Evolutionary conservation across 2,797 vertebrate species (phyloP), one percentile per base, ranked within the genome.

Genomic region (Pelobates cultripes): DNA sequence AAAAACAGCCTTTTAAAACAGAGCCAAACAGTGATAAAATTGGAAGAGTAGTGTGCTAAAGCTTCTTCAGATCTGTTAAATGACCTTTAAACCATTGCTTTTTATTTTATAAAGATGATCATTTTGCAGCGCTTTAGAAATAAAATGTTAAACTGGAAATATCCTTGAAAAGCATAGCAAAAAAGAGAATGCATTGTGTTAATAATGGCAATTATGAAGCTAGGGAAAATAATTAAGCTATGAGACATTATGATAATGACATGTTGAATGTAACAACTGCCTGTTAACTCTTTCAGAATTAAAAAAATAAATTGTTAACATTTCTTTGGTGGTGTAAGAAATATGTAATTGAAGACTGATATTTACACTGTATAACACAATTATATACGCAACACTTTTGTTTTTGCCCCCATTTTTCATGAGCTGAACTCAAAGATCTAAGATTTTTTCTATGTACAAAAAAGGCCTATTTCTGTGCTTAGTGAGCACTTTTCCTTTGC

Each of bases 1-100:
- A 79, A 79, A 79, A 84, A 84, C 82, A 84, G 77, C 77, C 77
- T 79, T 79, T 84, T 84, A 84, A 84, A 79, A 84, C 57, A 17
- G 77, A 79, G 77, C 82, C 79, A 79, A 84, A 84, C 73, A 75
- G 77, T 79, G 55, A 79, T 83, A 79, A 84, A 84, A 84, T 75
- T 66, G 81, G 64, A 70, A 75, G 77, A 45, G 66, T 79, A 47
- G 75, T 73, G 53, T 53, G 81, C 77, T 47, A 66, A 57, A 66
- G 63, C 70, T 84, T 79, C 67, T 79, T 67, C 60, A 79, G 77
- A 79, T 84, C 73, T 45, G 67, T 75, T 79, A 84, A 6, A 84
- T 84, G 77, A 84, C 82, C 82, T 84, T 84, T 84, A 72, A 76
- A 79, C 77, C 60, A 79, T 73, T 64, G 63, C 82, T 79, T 79